Evolutionary conservation across 2,888 invertebrate species (phyloP).

Genomic region (Drosophila percnosoma): DNA sequence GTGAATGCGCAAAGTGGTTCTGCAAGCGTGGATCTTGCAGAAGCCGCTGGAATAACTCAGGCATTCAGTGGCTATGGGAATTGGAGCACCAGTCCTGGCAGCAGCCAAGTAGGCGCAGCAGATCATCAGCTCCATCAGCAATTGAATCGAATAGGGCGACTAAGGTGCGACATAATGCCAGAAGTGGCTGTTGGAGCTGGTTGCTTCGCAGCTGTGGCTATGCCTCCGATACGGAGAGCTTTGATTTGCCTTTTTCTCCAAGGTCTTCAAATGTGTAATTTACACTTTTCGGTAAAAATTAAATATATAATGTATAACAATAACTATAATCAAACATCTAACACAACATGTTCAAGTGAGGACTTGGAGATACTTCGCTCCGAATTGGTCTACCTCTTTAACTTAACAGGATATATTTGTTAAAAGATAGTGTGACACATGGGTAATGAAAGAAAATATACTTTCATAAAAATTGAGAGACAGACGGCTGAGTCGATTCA

Average conservation of each 20-base stretch:
- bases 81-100: slow-evolving; percentile 48
- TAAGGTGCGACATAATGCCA: neutral
- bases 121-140: neutral
- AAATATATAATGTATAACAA: no score
- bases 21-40: neutral
- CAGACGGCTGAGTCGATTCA: no score
- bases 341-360: neutral
- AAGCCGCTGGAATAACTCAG: slow-evolving; percentile 66
- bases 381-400: neutral
- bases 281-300: neutral
- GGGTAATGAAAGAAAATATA: no score
- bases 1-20: slow-evolving; percentile 22
- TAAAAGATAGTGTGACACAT: no score
- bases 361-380: neutral
- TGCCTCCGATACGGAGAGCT: slow-evolving; percentile 26
- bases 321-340: neutral
- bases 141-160: neutral
- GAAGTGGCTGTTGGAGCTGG: slow-evolving; percentile 43
- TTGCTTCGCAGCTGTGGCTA: slow-evolving; percentile 36
- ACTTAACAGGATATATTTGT: no score
- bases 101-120: neutral
- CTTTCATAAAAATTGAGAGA: no score
- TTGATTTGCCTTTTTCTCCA: slow-evolving; percentile 18
- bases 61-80: slow-evolving; percentile 73
- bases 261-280: slow-evolving; percentile 24